These are phyloP conservation scores for Dioctria rufipes DNA, from an alignment of 2,888 invertebrate genomes.

Conservation along the genomic window DNA sequence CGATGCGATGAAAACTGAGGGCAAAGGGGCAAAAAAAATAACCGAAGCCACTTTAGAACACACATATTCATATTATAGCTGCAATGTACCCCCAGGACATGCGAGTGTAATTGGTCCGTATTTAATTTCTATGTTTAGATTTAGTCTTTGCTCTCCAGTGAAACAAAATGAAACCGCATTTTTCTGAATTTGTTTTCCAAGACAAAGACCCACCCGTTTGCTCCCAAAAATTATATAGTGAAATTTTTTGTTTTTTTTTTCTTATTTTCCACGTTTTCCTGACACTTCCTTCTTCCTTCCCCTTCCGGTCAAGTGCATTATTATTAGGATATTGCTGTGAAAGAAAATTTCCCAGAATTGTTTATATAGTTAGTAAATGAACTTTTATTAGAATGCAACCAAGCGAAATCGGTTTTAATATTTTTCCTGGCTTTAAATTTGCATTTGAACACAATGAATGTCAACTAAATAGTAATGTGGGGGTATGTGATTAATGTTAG, in stretches of 20 bases:
- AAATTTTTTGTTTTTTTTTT: neutral
- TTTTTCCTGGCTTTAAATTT: no score
- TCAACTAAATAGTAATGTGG: no score
- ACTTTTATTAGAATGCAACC: neutral
- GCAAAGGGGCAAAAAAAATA: constrained; percentile 14
- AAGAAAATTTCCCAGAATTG: no score
- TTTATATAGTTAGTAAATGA: neutral
- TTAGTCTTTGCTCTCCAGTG: neutral
- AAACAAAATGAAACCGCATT: neutral
- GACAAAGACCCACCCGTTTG: neutral
- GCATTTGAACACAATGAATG: no score
- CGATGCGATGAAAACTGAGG: neutral
- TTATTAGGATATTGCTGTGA: no score
- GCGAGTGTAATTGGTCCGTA: constrained; percentile 37
- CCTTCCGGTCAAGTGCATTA: constrained; percentile 6
- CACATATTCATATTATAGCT: constrained; percentile 25
- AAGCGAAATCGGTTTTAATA: neutral
- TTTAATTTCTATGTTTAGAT: constrained; percentile 38
- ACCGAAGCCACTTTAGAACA: constrained; percentile 7
- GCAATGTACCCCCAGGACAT: constrained; percentile 15
- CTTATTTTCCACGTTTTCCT: neutral
- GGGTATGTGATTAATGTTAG: no score
- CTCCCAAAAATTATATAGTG: neutral
- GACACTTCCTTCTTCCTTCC: neutral
- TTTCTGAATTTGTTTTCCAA: neutral